Base-by-base conservation (phyloP, 2,113 vertebrate genomes). In the Scophthalmus maximus region DNA sequence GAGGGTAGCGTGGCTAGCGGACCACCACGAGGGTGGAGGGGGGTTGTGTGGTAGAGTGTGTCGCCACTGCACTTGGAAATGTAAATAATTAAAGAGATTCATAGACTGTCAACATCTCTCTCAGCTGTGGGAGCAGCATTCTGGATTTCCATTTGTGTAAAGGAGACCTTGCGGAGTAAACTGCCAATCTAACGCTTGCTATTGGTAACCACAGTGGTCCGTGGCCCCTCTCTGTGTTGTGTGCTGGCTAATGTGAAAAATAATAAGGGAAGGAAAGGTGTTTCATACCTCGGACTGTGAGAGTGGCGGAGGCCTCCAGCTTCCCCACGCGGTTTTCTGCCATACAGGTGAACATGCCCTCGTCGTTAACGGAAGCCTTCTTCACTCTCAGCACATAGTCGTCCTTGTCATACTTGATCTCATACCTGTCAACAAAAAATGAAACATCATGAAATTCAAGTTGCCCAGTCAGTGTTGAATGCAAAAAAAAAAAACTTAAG, bases 261-360 rank as follows among this genome's bases (percentile, higher is more conserved):
- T 9, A 44, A 47, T 6, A 50, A 30, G 1, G 27, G 27, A 10
- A 57, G 1, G 32, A 27, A 40, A 1, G 20, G n/a, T n/a, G n/a
- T n/a, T n/a, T n/a, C 8, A 15, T 91, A 99, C 98, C 98, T 96
- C 97, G 91, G 67, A 99, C 97, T 10, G 95, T 98, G 67, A 99
- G 96, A 0, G 95, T 94, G 3, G 97, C 97, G 0, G 96, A 94
- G 18, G 97, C 94, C 81, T 99, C 98, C 68, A 96, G 93, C 83
- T 98, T 98, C 7, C 98, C 97, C 40, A 99, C 98, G 0, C 97
- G 95, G 72, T 99, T 99, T 86, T 99, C 98, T 1, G 96, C 96
- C 69, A 98, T 93, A 49, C 98, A 99, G 52, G 93, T 94, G 73
- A 95, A 99, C 3, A 94, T 95, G 26, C 98, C 98, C 68, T 98